Evolutionary conservation across 2,888 invertebrate species (phyloP), one percentile per base, ranked within the genome.

Genomic region (Troides aeacus): DNA sequence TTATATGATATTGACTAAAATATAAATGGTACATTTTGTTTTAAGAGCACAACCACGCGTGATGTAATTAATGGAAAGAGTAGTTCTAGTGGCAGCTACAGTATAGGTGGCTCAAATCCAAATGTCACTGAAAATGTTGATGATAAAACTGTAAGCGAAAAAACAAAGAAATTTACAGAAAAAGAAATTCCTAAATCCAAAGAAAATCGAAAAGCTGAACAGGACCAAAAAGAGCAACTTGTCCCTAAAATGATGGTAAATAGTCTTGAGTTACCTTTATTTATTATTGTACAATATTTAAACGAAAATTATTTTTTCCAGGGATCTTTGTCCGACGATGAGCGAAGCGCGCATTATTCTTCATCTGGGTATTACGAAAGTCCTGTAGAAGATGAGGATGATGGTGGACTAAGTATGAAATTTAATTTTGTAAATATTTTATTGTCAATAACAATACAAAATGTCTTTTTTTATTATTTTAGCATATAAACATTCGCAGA

Each of bases 281-380:
- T 21, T 56, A 21, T 21, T n/a, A 21, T 1, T 1, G 0, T 56
- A 7, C 56, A 21, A 56, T 15, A 10, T 8, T 21, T 21, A n/a
- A 56, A 10, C 21, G 8, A 46, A n/a, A 36, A n/a, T 57, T 60
- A 67, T 75, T 50, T 81, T 85, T 39, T 30, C 30, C 75, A 95
- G 89, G 93, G 93, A 67, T 95, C 95, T 10, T 79, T 94, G 69
- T 94, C 94, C 10, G 95, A 95, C 78, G 95, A 95, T 77, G 95
- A 95, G 81, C 90, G 94, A 81, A 95, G 95, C 86, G 95, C 93
- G 73, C 94, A 95, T 73, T 95, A 95, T 84, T 95, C 95, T 50
- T 95, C 95, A 7, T 95, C 96, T 4, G 96, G 96, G 1, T 95
- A 96, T 84, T 95, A 95, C 81, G 96, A 96, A 84, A 95, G 95